phyloP scores from a whole-genome alignment of 1,140 invertebrate species.

The Vanessa tameamea region DNA sequence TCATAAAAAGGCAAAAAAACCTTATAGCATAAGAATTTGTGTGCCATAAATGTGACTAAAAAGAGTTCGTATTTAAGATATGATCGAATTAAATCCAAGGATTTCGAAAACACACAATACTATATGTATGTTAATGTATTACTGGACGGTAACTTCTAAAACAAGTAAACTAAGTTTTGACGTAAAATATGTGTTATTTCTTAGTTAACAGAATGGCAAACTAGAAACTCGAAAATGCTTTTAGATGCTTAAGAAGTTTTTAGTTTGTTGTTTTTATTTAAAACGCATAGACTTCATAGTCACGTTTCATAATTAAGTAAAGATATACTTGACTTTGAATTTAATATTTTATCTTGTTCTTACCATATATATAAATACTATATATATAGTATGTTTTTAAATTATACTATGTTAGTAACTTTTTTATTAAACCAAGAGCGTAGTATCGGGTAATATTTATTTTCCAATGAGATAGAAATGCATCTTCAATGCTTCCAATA shows the following conservation, averaged over 20 bases:
- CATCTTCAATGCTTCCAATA: neutral
- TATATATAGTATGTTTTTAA: too few relatives aligned
- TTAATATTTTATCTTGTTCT: too few relatives aligned
- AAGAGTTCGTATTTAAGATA: too few relatives aligned
- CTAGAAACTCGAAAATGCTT: slow-evolving; percentile 5
- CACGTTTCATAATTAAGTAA: neutral
- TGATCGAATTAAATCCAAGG: too few relatives aligned
- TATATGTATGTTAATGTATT: neutral
- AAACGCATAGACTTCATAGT: too few relatives aligned
- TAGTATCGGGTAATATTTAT: neutral
- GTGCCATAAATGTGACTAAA: too few relatives aligned
- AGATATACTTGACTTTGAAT: too few relatives aligned
- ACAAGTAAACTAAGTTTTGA: slow-evolving; percentile 6
- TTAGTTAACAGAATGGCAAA: slow-evolving; percentile 2
- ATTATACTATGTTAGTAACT: neutral
- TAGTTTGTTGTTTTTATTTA: neutral
- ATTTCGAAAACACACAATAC: too few relatives aligned
- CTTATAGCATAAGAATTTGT: too few relatives aligned
- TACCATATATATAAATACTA: too few relatives aligned
- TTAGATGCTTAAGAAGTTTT: neutral
- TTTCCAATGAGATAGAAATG: slow-evolving; percentile 10
- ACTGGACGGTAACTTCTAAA: neutral
- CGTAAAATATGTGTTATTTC: neutral
- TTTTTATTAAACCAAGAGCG: neutral
- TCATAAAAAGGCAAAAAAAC: too few relatives aligned